phyloP scores from a whole-genome alignment of 2,113 vertebrate genomes.

The Edolisoma coerulescens region DNA sequence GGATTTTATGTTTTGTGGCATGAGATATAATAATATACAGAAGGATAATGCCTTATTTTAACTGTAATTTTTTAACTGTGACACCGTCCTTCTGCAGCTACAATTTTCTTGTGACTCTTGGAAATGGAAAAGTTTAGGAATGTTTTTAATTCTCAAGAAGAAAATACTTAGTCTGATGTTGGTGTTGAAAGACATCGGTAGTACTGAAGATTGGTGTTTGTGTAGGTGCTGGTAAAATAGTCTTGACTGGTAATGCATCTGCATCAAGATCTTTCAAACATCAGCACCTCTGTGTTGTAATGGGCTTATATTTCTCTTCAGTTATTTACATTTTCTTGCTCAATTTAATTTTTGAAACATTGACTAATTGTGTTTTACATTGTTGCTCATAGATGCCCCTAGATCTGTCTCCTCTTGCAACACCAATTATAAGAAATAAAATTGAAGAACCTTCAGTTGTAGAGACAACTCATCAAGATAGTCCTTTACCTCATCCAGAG shows the following conservation, averaged over 20 bases:
- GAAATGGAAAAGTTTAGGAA: background rate
- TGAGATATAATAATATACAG: background rate
- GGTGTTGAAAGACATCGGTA: background rate
- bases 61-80: background rate
- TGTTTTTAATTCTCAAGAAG: background rate
- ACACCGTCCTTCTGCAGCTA: background rate
- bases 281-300: background rate
- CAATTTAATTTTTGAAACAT: background rate
- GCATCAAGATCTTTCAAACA: background rate
- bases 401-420: conserved; percentile 95
- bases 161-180: background rate
- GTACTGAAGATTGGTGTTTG: background rate
- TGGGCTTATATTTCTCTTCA: background rate
- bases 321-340: background rate
- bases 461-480: conserved; percentile 88
- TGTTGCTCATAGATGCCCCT: conserved; percentile 83
- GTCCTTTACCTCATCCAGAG: conserved; percentile 95
- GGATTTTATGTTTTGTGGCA: background rate
- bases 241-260: background rate
- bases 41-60: background rate
- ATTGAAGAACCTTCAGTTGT: conserved; percentile 84
- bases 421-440: conserved; percentile 95
- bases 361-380: background rate
- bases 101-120: background rate
- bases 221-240: background rate